Percentiles rank a stretch among this genome's conserved stretches.
These are phyloP conservation scores for Artemia sinica DNA, from an alignment of 2,888 invertebrate genomes.

Conservation along the genomic window DNA sequence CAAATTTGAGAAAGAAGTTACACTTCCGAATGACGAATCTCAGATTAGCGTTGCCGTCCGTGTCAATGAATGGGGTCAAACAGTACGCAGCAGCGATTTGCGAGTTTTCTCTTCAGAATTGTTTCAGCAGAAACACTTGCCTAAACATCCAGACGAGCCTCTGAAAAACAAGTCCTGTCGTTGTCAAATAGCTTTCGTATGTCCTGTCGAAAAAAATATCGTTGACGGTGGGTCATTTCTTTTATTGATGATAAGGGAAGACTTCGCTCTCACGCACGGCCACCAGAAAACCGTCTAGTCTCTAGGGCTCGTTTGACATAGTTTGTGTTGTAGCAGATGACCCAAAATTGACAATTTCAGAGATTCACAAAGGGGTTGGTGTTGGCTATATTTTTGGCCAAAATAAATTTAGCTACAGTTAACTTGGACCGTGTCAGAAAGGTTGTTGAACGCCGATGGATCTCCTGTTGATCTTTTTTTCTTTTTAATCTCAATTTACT, in stretches of 20 bases:
- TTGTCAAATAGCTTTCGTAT: background rate
- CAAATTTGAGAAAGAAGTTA: background rate
- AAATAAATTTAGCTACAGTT: background rate
- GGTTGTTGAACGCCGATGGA: background rate
- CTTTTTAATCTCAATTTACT: no score
- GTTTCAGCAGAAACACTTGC: conserved; percentile 2
- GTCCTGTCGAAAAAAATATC: background rate
- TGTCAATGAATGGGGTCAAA: conserved; percentile 4
- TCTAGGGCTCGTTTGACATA: background rate
- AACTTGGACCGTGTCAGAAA: background rate
- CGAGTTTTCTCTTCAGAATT: background rate
- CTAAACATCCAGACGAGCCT: conserved; percentile 1
- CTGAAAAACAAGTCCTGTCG: background rate
- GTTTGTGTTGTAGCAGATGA: background rate
- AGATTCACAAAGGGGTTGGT: no score
- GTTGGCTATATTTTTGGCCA: no score
- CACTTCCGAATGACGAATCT: background rate
- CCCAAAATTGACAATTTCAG: no score
- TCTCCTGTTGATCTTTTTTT: no score
- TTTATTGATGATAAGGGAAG: background rate
- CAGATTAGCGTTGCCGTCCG: background rate
- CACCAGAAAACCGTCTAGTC: background rate
- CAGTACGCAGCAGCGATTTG: background rate
- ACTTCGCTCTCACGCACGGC: background rate
- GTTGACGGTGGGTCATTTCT: background rate